Base-by-base conservation (phyloP, 2,888 invertebrate species). In the Carpatolechia fugitivella region DNA sequence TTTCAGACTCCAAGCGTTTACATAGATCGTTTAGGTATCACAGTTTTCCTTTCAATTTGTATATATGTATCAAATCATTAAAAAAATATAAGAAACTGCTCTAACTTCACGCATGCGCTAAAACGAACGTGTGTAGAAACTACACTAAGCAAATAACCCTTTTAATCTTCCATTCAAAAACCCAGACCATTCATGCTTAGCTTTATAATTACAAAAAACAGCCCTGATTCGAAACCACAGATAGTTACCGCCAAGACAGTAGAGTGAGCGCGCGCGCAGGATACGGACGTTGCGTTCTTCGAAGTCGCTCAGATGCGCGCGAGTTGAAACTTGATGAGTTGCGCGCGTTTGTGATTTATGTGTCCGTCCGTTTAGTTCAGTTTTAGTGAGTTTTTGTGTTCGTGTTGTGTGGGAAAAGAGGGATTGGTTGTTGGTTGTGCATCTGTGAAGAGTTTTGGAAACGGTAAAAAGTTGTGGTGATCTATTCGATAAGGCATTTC, bases 241-340 rank as follows among this genome's bases (percentile, higher is more conserved):
- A 24, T 6, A 24, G 24, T 4, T 4, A 24, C 24, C 18, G 18
- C 40, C 11, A 41, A 41, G 40, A 18, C 40, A 41, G 40, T 41
- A 11, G 18, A 76, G 40, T 18, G 40, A 18, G 16, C 18, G 40
- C 76, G 65, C 69, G 78, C 79, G 74, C 61, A 65, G 63, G 61
- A 65, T 49, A 63, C 81, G 82, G 83, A 86, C 87, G 86, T 85
- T 82, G n/a, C 69, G 74, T 85, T 82, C 82, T 61, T 13, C 78
- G 82, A 86, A 84, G 70, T 71, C 73, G 74, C 73, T 72, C 60
- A 65, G 70, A 66, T 56, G 52, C 54, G 58, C 84, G 85, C 86
- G 85, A 79, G 77, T 64, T 68, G 83, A 78, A 82, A 76, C 70
- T 72, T 77, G 71, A 85, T 76, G 65, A 58, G 63, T 62, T 58